Base-by-base conservation (phyloP, 2,113 vertebrate species). In the Rousettus leschenaultii region DNA sequence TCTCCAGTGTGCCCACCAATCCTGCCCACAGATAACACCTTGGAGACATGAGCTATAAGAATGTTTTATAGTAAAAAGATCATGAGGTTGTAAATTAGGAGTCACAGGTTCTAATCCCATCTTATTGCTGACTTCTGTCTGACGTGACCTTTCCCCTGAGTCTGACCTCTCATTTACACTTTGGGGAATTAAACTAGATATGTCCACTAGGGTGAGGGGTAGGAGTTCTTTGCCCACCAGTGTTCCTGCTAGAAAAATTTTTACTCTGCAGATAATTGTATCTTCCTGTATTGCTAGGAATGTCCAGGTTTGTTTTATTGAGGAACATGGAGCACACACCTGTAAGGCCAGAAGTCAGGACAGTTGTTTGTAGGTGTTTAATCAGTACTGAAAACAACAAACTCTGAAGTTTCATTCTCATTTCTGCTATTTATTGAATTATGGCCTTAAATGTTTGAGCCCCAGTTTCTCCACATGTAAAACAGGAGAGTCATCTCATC, bases 201-300 rank as follows among this genome's bases (percentile, higher is more conserved):
- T 35, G 13, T 28, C 35, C 10, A 7, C 9, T 15, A 35, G 7
- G 19, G 13, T 33, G 8, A 59, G 2, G 16, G 12, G 0, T 30
- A 9, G 75, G 6, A 21, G 26, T 84, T 35, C n/a, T 91, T n/a
- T 45, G 24, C 2, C n/a, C n/a, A 24, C 43, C 40, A 59, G 40
- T 5, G 9, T 43, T 78, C 33, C 30, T 86, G 16, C 16, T 80
- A 59, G 48, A 71, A 83, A 28, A 87, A 45, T 24, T 38, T 61
- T 89, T 45, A 38, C 24, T 95, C 48, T 35, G 6, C 16, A 11
- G 15, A n/a, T 63, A 24, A 53, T 43, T 57, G 15, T n/a, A 53
- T 40, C 51, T 74, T 57, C 16, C 43, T 11, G 3, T 15, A 33
- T 75, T 65, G 28, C 55, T 87, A 8, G 13, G 48, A 53, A 43